Evolutionary conservation across 2,888 invertebrate species (phyloP), one percentile per base, ranked within the genome.

Genomic region (Teinopalpus imperialis): DNA sequence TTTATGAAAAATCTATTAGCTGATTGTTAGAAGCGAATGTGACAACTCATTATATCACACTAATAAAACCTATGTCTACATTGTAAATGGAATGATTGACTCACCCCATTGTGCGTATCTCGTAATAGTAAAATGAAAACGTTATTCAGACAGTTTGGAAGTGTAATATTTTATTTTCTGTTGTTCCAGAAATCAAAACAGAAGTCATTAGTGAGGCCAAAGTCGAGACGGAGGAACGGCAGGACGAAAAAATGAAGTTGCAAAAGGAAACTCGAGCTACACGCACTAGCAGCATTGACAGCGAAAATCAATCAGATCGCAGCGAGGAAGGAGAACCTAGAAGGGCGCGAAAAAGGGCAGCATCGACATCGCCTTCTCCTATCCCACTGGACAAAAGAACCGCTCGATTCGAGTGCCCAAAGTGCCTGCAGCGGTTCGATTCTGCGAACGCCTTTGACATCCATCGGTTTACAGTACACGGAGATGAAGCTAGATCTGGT

Each of bases 351-450:
- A 87, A 87, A 53, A 66, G 88, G 20, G 74, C 82, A n/a, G 87
- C 87, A 0, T 78, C 87, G 0, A 69, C 76, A 0, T 81, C 85
- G 0, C 83, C 82, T 1, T 76, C 79, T 1, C 75, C 70, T 1
- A 72, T 77, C 20, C 80, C 80, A 0, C 57, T 81, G 53, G 83
- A 85, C 52, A 88, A 88, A 56, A 74, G 81, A 59, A 77, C 66
- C 24, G 74, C 81, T 1, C 66, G 81, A 10, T 78, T 93, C 41
- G 93, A 93, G 63, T 96, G 96, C 71, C 90, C 91, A 0, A 89
- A 91, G 40, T 97, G 97, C 72, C 91, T 93, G 45, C 90, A 93
- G 42, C 89, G 92, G 2, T 96, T 95, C 69, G 93, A 93, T 57
- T 94, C 93, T 29, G 91, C 93, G 52, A 92, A 93, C 47, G 91